Conservation (phyloP, 92 coral and sea anemone genomes). For the Porites evermanni region DNA sequence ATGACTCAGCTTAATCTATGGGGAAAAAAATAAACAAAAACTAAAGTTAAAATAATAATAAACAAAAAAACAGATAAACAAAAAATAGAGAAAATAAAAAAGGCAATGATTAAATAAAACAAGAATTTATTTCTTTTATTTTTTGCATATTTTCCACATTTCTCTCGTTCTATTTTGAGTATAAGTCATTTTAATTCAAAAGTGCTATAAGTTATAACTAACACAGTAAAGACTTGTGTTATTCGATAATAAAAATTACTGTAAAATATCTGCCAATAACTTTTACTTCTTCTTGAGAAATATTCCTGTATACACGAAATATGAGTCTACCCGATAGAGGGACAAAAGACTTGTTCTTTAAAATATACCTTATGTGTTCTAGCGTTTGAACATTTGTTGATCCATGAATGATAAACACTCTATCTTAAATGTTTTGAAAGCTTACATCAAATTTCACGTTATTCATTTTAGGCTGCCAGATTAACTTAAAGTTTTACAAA, state of each 20-base stretch:
- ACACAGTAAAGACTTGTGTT: background rate
- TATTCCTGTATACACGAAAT: background rate
- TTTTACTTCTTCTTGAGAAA: slow-evolving; percentile 21
- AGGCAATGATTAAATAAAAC: background rate
- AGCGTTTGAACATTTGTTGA: background rate
- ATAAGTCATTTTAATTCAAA: slow-evolving; percentile 12
- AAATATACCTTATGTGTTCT: background rate
- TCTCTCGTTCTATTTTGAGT: background rate
- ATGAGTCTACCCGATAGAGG: background rate
- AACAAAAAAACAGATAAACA: too few species aligned
- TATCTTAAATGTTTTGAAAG: background rate
- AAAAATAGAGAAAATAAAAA: background rate
- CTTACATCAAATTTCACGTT: background rate
- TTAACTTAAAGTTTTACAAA: background rate
- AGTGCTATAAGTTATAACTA: slow-evolving; percentile 18
- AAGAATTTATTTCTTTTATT: background rate
- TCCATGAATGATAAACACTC: background rate
- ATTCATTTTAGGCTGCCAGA: background rate
- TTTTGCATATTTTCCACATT: slow-evolving; percentile 30
- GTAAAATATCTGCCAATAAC: slow-evolving; percentile 17
- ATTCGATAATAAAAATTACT: too few species aligned
- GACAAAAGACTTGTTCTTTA: background rate
- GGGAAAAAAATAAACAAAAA: too few species aligned
- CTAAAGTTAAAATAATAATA: too few species aligned
- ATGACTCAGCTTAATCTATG: too few species aligned